These are phyloP conservation scores for Trematomus loennbergii DNA, from an alignment of 2,113 vertebrate species.

Conservation along the genomic window DNA sequence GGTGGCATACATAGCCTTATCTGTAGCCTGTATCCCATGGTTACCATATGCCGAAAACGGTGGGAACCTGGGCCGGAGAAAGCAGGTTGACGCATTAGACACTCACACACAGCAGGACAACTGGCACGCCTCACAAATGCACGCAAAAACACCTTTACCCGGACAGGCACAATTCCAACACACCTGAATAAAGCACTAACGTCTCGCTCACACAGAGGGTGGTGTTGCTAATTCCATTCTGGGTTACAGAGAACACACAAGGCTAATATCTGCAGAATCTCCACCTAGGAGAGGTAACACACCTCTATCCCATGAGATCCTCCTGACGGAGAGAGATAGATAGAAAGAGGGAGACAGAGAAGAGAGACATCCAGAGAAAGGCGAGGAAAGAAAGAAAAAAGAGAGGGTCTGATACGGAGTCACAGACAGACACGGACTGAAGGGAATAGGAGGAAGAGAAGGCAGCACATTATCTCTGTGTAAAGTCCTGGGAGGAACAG, in stretches of 20 bases:
- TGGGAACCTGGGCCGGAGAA: slow-evolving; percentile 75
- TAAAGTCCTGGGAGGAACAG: slow-evolving; percentile 74
- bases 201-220: slow-evolving; percentile 46
- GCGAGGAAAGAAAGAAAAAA: slow-evolving; percentile 16
- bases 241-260: slow-evolving; percentile 67
- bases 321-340: slow-evolving; percentile 64
- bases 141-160: slow-evolving; percentile 33
- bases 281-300: slow-evolving; percentile 67
- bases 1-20: slow-evolving; percentile 67
- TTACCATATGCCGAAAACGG: slow-evolving; percentile 84
- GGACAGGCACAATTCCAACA: slow-evolving; percentile 29
- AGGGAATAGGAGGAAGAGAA: slow-evolving; percentile 46
- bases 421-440: slow-evolving; percentile 56
- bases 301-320: slow-evolving; percentile 68
- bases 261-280: slow-evolving; percentile 78
- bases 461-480: slow-evolving; percentile 68
- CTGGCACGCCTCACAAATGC: slow-evolving; percentile 64
- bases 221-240: slow-evolving; percentile 70
- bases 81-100: slow-evolving; percentile 81
- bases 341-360: slow-evolving; percentile 17
- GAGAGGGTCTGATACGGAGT: slow-evolving; percentile 38
- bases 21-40: slow-evolving; percentile 78
- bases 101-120: slow-evolving; percentile 72
- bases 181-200: slow-evolving; percentile 35
- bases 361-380: slow-evolving; percentile 24